phyloP scores from a whole-genome alignment of 1,140 invertebrate species.

The Probaryconus sp. region DNA sequence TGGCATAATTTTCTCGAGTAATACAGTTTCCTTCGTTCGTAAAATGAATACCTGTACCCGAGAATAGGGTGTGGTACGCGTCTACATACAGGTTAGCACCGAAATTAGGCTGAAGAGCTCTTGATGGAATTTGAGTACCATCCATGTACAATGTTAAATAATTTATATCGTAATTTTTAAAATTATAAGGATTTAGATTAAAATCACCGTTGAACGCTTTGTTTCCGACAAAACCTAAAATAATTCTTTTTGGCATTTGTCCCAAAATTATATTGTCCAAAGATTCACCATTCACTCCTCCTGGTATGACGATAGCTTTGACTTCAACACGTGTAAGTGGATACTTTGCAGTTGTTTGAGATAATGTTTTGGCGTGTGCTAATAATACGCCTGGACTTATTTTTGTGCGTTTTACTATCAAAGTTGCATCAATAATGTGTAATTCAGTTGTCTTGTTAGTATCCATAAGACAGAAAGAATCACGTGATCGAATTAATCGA shows the following conservation, averaged over 20 bases:
- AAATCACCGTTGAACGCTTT: background rate
- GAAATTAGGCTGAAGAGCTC: background rate
- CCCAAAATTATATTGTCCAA: no score
- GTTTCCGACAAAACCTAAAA: no score
- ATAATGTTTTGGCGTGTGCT: slow-evolving; percentile 10
- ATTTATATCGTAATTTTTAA: slow-evolving; percentile 4
- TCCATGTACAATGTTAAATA: background rate
- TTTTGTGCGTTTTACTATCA: slow-evolving; percentile 62
- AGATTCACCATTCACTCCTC: background rate
- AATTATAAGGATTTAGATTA: background rate
- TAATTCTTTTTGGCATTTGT: no score
- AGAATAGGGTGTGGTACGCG: no score
- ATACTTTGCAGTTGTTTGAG: slow-evolving; percentile 70
- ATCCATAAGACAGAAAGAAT: slow-evolving; percentile 68
- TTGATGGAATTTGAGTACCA: slow-evolving; percentile 7
- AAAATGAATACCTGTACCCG: no score
- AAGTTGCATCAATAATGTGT: slow-evolving; percentile 61
- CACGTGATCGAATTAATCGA: slow-evolving; percentile 64
- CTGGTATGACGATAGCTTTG: slow-evolving; percentile 51
- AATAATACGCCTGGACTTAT: slow-evolving; percentile 15
- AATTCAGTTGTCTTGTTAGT: background rate
- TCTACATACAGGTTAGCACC: background rate
- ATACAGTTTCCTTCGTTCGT: no score
- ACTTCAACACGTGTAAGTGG: slow-evolving; percentile 70
- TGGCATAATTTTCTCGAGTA: no score